phyloP scores from a whole-genome alignment of 2,797 vertebrate species.

The Simalia tracyae region DNA sequence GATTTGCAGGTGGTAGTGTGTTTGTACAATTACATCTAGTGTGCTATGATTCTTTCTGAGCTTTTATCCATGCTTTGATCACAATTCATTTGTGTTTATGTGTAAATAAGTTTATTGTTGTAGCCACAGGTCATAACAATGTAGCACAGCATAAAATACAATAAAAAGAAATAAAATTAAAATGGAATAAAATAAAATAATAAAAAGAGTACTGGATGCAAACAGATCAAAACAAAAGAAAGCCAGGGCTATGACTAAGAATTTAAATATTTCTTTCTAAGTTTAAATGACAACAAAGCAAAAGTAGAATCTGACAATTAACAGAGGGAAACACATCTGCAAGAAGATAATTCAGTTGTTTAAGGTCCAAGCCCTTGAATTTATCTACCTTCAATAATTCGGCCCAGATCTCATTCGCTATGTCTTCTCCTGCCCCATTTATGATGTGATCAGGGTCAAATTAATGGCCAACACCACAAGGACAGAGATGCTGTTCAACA shows the following conservation, averaged over 20 bases:
- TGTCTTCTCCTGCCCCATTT: too few relatives aligned
- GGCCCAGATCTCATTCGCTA: not conserved
- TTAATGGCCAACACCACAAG: not conserved
- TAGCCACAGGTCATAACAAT: not conserved
- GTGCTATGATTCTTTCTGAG: not conserved
- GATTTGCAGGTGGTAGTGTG: not conserved
- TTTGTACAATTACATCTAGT: not conserved
- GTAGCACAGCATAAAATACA: not conserved
- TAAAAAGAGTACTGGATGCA: not conserved
- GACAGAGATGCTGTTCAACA: not conserved
- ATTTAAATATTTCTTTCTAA: not conserved
- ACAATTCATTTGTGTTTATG: not conserved
- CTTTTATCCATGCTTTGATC: not conserved
- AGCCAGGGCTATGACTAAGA: not conserved
- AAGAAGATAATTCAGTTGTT: not conserved
- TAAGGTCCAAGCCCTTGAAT: not conserved
- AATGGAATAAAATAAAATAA: not conserved
- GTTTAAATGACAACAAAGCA: not conserved
- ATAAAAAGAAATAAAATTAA: not conserved
- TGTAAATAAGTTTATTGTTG: not conserved
- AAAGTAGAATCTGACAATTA: not conserved
- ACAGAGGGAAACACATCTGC: not conserved
- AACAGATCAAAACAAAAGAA: not conserved
- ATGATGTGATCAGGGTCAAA: too few relatives aligned
- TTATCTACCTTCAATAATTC: not conserved